Conservation (phyloP, 2,113 vertebrate genomes). For the Bettongia penicillata region DNA sequence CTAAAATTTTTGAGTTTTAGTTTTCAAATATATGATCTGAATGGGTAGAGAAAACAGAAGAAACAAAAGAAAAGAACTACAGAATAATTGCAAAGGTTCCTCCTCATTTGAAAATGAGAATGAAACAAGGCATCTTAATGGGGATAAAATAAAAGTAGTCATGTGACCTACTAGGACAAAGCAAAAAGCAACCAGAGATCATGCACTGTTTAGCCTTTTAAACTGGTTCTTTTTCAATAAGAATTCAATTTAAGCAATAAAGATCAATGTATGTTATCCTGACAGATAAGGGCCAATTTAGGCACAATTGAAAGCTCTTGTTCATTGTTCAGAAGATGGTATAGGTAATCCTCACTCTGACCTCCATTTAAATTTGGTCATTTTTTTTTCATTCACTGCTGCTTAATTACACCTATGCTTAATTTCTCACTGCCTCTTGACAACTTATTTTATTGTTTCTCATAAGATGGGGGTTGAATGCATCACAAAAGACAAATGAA, state of each 20-base stretch:
- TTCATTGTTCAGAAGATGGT: conserved; percentile 7
- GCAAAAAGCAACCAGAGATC: neutral
- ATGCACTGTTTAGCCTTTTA: conserved; percentile 39
- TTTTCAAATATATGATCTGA: neutral
- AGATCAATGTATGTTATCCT: conserved; percentile 41
- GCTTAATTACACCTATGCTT: neutral
- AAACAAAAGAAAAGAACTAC: neutral
- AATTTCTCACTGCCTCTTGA: neutral
- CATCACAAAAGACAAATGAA: conserved; percentile 27
- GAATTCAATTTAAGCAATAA: conserved; percentile 47
- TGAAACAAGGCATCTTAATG: neutral
- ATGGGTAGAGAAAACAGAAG: neutral
- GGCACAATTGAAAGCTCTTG: conserved; percentile 1
- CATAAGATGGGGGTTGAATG: neutral
- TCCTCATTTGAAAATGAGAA: neutral
- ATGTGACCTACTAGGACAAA: neutral
- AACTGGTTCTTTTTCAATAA: conserved; percentile 43
- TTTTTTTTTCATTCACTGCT: conserved; percentile 9
- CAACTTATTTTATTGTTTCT: neutral
- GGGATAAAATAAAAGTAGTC: conserved; percentile 17
- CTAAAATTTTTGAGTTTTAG: neutral
- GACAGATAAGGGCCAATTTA: conserved; percentile 17
- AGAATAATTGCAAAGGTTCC: conserved; percentile 4
- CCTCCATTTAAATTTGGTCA: conserved; percentile 12
- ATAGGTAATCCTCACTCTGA: neutral